A percentile compares a stretch with the other conserved stretches of the same genome.
phyloP scores from a whole-genome alignment of 1,140 invertebrate species.

The Artemia franciscana region DNA sequence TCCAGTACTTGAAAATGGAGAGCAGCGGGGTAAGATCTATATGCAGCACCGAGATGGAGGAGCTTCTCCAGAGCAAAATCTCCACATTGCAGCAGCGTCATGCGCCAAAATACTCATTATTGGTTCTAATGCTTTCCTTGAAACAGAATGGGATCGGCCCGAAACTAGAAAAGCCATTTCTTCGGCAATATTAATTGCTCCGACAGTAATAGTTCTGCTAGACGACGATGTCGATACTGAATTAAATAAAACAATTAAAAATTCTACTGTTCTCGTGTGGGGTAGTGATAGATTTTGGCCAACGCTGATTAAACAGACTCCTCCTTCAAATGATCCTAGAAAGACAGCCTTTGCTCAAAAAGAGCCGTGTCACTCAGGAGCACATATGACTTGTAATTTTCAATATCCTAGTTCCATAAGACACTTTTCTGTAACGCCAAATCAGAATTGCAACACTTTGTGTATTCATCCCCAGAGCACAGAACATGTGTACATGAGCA shows the following conservation, averaged over 20 bases:
- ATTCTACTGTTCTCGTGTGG: background rate
- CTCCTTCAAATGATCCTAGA: background rate
- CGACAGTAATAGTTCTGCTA: slow-evolving; percentile 3
- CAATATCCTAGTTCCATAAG: background rate
- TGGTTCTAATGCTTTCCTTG: slow-evolving; percentile 54
- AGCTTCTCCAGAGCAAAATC: background rate
- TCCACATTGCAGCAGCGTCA: slow-evolving; percentile 21
- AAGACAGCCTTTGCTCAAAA: background rate
- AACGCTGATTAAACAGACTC: background rate
- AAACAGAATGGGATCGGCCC: slow-evolving; percentile 60
- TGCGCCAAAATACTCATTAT: slow-evolving; percentile 52
- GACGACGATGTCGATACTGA: slow-evolving; percentile 1
- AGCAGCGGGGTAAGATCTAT: background rate
- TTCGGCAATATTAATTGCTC: background rate
- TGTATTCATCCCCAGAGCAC: background rate
- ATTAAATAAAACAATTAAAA: background rate
- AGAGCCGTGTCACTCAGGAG: background rate
- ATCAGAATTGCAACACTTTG: background rate
- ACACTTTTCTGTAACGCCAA: background rate
- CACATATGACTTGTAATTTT: background rate
- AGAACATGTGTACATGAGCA: background rate
- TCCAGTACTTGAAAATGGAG: background rate
- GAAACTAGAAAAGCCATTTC: slow-evolving; percentile 51
- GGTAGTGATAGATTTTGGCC: background rate
- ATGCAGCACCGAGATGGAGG: background rate